Evolutionary conservation across 1,140 invertebrate species (phyloP).

Genomic region (Schmidtea mediterranea): DNA sequence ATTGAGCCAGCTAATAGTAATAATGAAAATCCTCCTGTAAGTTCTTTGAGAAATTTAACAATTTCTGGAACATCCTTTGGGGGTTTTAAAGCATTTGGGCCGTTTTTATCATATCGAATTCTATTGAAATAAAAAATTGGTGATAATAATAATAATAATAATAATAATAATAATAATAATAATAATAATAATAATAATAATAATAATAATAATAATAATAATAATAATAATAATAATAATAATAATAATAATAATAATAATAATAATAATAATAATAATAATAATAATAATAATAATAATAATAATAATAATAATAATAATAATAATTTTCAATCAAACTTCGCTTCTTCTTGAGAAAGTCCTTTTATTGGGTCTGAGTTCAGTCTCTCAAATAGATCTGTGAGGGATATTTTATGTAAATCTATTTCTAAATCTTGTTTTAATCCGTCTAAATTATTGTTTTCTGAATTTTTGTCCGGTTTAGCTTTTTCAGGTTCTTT

Average conservation of each 20-base stretch:
- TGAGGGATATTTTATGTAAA: constrained; percentile 79
- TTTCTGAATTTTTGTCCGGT: constrained; percentile 44
- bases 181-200: neutral
- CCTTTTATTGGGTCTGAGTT: constrained; percentile 69
- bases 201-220: neutral
- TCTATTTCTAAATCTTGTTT: constrained; percentile 94
- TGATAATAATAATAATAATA: no score
- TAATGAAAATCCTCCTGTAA: constrained; percentile 83
- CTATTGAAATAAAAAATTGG: no score
- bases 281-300: neutral
- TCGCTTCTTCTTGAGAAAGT: constrained; percentile 17
- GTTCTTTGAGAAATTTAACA: constrained; percentile 89
- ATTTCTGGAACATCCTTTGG: constrained; percentile 84
- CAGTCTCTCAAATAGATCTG: constrained; percentile 79
- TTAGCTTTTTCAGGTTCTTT: constrained; percentile 14
- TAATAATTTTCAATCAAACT: neutral
- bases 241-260: neutral
- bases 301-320: neutral
- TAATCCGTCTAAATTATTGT: constrained; percentile 63
- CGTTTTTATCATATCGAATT: constrained; percentile 54
- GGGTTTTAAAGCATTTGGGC: constrained; percentile 66
- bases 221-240: neutral
- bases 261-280: neutral
- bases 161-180: neutral
- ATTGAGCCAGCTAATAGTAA: constrained; percentile 84